Evolutionary conservation across 2,797 vertebrate genomes (phyloP).

Genomic region (Rhinella marina): DNA sequence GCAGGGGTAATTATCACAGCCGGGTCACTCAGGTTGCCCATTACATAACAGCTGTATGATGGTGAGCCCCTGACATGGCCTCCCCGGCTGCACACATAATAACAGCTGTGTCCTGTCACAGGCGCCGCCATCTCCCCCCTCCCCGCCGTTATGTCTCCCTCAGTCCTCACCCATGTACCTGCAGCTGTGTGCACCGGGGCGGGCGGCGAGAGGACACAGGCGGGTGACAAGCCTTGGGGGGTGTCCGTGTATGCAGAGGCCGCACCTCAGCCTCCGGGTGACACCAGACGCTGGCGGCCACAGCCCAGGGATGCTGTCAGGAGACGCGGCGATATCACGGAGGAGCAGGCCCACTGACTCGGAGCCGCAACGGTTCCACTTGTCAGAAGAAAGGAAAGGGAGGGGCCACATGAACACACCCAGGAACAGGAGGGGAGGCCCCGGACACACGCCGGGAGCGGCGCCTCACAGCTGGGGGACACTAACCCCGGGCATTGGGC

Average conservation of each 20-base stretch:
- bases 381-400: constrained; percentile 61
- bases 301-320: not conserved
- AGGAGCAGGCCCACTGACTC: constrained; percentile 25
- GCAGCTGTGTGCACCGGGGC: constrained; percentile 3
- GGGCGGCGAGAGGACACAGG: not conserved
- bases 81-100: too few species aligned
- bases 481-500: not conserved
- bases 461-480: not conserved
- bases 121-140: too few species aligned
- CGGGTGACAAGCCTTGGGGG: constrained; percentile 4
- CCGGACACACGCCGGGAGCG: not conserved
- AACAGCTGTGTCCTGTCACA: too few species aligned
- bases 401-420: constrained; percentile 32
- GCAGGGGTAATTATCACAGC: too few species aligned
- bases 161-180: constrained; percentile 16
- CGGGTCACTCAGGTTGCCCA: too few species aligned
- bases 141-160: not conserved
- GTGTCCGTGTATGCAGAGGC: not conserved
- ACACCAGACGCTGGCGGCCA: not conserved
- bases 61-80: too few species aligned
- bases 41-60: too few species aligned
- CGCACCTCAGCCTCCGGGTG: not conserved
- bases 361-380: constrained; percentile 45
- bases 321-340: constrained; percentile 1
- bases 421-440: constrained; percentile 48